Evolutionary conservation across 1,140 invertebrate species (phyloP).

Genomic region (Oncopeltus fasciatus): DNA sequence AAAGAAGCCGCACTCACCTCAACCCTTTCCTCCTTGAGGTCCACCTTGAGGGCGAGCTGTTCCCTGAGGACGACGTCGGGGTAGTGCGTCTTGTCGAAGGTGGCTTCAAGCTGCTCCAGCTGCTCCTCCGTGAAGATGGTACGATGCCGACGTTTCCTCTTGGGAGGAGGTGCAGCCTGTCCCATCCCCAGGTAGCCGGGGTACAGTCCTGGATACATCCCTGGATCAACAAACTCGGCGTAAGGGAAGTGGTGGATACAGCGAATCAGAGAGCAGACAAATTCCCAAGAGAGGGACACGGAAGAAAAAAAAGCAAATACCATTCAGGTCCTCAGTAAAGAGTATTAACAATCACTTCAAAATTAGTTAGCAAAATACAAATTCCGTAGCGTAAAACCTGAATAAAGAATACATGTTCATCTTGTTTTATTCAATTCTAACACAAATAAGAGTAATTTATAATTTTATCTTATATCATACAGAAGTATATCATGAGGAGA

Average conservation of each 20-base stretch:
- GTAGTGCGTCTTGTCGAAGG: conserved; percentile 87
- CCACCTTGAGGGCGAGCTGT: conserved; percentile 85
- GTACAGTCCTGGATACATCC: conserved; percentile 63
- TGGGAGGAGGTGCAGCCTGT: conserved; percentile 41
- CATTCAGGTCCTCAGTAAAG: no score
- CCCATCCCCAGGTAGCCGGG: conserved; percentile 43
- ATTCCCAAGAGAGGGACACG: no score
- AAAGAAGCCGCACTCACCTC: conserved; percentile 82
- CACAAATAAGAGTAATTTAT: no score
- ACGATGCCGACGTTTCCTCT: conserved; percentile 64
- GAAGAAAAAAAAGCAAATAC: no score
- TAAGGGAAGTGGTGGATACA: background rate
- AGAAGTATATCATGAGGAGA: no score
- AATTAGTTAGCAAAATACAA: no score
- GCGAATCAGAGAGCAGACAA: background rate
- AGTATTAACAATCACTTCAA: no score
- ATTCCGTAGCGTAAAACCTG: no score
- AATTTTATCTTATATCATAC: no score
- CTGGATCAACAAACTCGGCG: conserved; percentile 27
- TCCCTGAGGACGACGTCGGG: conserved; percentile 78
- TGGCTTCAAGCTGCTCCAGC: conserved; percentile 87
- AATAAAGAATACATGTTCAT: no score
- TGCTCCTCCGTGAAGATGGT: conserved; percentile 98
- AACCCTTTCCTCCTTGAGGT: conserved; percentile 92
- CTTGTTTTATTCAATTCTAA: no score